These are phyloP conservation scores for Onychorhynchus coronatus DNA, from an alignment of 2,113 vertebrate genomes.

Conservation along the genomic window DNA sequence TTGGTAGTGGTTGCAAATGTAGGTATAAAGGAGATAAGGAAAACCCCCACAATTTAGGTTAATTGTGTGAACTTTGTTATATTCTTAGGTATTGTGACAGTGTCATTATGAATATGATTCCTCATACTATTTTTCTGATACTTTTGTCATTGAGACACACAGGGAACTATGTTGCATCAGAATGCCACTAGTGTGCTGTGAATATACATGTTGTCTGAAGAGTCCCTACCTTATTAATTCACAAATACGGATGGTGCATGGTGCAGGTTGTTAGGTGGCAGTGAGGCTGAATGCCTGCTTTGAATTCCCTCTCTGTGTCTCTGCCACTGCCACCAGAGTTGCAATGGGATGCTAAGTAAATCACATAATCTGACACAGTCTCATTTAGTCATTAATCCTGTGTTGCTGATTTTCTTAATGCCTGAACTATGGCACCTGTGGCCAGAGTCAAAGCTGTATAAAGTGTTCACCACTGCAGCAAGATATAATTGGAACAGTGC, in stretches of 20 bases:
- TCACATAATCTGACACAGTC: not conserved
- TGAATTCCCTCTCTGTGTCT: not conserved
- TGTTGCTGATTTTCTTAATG: not conserved
- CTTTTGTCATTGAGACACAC: not conserved
- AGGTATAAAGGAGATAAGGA: not conserved
- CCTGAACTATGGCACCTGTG: not conserved
- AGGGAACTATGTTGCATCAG: not conserved
- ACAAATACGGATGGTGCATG: not conserved
- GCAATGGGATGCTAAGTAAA: not conserved
- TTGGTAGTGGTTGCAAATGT: not conserved
- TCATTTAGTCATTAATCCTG: not conserved
- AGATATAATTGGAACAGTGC: not conserved
- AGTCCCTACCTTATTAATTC: not conserved
- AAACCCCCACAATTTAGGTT: accelerated
- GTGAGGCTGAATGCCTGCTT: not conserved
- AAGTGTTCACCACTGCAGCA: not conserved
- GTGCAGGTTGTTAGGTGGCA: not conserved
- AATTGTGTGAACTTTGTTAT: not conserved
- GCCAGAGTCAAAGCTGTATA: not conserved
- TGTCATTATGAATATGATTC: not conserved
- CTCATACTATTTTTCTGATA: not conserved
- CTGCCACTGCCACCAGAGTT: not conserved
- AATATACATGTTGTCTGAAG: not conserved
- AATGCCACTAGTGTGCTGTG: not conserved
- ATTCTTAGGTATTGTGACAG: not conserved